phyloP scores from a whole-genome alignment of 1,140 invertebrate species.

The Heterodera carotae region DNA sequence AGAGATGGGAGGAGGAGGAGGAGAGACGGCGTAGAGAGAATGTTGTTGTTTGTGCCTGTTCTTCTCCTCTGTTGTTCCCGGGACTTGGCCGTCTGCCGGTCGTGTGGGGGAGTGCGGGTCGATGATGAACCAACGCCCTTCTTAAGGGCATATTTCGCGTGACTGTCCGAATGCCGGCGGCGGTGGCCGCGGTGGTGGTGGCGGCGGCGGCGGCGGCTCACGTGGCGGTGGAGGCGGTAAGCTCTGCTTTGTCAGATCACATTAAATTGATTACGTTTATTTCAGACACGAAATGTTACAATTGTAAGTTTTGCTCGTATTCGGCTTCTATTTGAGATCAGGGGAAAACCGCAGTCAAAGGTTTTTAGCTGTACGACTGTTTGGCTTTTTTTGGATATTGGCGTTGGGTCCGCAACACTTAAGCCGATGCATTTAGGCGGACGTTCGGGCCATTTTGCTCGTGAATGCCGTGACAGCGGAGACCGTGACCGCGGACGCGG shows the following conservation, averaged over 20 bases:
- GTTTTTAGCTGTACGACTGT: too few species aligned
- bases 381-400: too few species aligned
- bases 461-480: slow-evolving; percentile 12
- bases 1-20: background rate
- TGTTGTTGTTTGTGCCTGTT: background rate
- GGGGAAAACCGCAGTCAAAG: too few species aligned
- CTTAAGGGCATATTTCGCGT: slow-evolving; percentile 30
- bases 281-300: slow-evolving; percentile 24
- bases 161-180: slow-evolving; percentile 18
- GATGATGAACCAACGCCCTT: slow-evolving; percentile 8
- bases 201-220: slow-evolving; percentile 16
- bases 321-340: too few species aligned
- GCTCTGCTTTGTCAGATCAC: background rate
- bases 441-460: slow-evolving; percentile 19
- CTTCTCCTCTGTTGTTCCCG: background rate
- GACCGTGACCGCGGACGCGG: slow-evolving; percentile 1
- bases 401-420: too few species aligned
- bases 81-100: background rate
- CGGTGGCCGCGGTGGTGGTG: slow-evolving; percentile 11
- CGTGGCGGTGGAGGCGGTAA: background rate
- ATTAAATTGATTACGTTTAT: background rate
- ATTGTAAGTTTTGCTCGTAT: background rate
- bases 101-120: background rate
- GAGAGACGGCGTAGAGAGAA: background rate
- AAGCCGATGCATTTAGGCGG: too few species aligned